These are phyloP conservation scores for Oasisia sp. DNA, from an alignment of 2,888 invertebrate genomes.

Conservation along the genomic window DNA sequence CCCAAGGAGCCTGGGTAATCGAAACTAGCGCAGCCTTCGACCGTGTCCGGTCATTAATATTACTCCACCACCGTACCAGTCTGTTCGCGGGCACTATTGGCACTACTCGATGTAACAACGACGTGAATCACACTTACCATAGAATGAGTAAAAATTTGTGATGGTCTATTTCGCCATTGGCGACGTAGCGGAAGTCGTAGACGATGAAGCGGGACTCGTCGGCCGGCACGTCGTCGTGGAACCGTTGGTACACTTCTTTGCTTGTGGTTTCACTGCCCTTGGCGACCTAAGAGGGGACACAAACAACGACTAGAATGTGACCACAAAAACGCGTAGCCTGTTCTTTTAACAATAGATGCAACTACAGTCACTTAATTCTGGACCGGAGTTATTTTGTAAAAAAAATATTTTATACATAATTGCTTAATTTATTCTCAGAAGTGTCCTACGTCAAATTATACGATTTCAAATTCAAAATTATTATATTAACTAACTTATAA, in stretches of 20 bases:
- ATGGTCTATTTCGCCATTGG: neutral
- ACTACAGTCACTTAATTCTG: neutral
- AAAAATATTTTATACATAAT: neutral
- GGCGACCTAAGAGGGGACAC: neutral
- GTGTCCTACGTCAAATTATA: neutral
- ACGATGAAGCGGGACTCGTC: neutral
- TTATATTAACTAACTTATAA: neutral
- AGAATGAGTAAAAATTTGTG: neutral
- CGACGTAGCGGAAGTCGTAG: constrained; percentile 4
- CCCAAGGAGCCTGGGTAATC: no score
- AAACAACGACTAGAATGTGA: neutral
- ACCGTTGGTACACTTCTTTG: neutral
- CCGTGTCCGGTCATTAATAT: no score
- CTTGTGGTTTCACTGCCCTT: neutral
- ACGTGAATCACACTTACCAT: neutral
- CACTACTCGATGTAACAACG: neutral
- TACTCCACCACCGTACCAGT: no score
- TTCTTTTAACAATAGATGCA: neutral
- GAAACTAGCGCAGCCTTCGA: no score
- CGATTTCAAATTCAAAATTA: neutral
- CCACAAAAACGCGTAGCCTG: neutral
- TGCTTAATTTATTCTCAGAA: neutral
- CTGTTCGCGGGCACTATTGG: no score
- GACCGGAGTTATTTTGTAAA: neutral
- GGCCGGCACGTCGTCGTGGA: neutral